phyloP scores from a whole-genome alignment of 2,113 vertebrate genomes.

The Sminthopsis crassicaudata region DNA sequence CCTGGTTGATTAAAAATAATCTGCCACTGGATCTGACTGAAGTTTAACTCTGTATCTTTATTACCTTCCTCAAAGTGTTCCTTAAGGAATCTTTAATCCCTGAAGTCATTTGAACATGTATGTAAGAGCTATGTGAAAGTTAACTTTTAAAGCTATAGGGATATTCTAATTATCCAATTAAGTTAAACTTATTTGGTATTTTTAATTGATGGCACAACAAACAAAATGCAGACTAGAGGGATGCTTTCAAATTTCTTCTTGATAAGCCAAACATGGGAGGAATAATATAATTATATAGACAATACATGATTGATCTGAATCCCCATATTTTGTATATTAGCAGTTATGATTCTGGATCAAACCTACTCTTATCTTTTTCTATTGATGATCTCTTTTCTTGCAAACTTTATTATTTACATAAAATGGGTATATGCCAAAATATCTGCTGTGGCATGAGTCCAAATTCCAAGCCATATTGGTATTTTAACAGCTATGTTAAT shows the following conservation, averaged over 20 bases:
- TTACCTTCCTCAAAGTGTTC: background rate
- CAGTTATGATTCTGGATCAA: background rate
- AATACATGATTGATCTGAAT: background rate
- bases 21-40: background rate
- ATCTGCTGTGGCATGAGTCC: background rate
- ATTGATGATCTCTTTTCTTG: background rate
- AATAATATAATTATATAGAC: accelerated
- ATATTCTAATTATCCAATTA: background rate
- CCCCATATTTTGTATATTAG: background rate
- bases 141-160: background rate
- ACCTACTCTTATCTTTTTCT: background rate
- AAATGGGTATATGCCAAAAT: background rate
- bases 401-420: background rate
- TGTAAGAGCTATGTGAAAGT: background rate
- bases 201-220: background rate
- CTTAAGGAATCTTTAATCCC: background rate
- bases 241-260: background rate
- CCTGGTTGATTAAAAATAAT: background rate
- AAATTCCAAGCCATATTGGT: background rate
- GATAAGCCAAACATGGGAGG: background rate
- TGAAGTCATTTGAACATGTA: background rate
- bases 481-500: background rate
- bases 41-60: background rate
- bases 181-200: background rate
- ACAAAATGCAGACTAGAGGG: background rate